Percentiles rank a stretch among this genome's conserved stretches.
Conservation (phyloP, 2,113 vertebrate genomes). For the Lota lota region DNA sequence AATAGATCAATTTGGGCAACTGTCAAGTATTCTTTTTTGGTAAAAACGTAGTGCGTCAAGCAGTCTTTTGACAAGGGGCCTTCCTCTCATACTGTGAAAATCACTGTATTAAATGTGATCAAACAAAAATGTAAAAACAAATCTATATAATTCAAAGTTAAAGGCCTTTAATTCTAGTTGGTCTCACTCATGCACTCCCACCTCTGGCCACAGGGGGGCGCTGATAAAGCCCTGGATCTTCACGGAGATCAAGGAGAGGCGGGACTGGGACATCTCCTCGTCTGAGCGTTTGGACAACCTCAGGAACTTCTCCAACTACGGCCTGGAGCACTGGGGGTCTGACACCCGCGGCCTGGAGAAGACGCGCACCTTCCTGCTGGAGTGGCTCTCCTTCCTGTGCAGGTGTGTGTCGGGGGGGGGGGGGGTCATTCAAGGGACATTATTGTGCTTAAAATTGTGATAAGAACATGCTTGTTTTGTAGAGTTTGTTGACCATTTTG, state of each 20-base stretch:
- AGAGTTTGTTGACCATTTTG: too few relatives aligned
- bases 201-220: constrained; percentile 77
- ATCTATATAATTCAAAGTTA: too few relatives aligned
- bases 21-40: too few relatives aligned
- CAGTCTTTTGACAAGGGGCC: too few relatives aligned
- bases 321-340: constrained; percentile 95
- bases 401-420: constrained; percentile 67
- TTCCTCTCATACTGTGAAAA: too few relatives aligned
- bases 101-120: too few relatives aligned
- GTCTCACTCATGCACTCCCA: neutral
- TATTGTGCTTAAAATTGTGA: too few relatives aligned
- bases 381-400: constrained; percentile 98
- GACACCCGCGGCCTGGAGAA: constrained; percentile 94
- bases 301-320: constrained; percentile 82
- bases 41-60: too few relatives aligned
- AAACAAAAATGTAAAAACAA: too few relatives aligned
- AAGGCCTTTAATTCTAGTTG: neutral
- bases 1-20: too few relatives aligned
- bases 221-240: constrained; percentile 97
- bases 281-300: constrained; percentile 84
- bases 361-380: constrained; percentile 87
- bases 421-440: too few relatives aligned
- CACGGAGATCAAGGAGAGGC: constrained; percentile 92
- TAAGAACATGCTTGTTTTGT: too few relatives aligned
- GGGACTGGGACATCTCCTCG: constrained; percentile 96